These are phyloP conservation scores for Serrognathus titanus DNA, from an alignment of 2,888 invertebrate genomes.

Conservation along the genomic window DNA sequence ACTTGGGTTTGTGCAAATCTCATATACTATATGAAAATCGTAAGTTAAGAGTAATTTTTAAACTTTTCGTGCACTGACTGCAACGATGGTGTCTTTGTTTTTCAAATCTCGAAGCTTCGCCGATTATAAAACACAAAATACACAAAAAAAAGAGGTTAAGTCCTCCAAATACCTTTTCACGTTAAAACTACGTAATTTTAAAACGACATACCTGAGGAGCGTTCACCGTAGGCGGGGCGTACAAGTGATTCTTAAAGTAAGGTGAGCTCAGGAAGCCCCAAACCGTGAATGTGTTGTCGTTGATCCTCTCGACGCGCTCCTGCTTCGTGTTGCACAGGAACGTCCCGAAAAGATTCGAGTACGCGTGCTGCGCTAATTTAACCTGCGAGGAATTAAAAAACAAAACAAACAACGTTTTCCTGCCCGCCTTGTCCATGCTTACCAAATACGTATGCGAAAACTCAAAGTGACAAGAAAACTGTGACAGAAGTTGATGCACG, in stretches of 20 bases:
- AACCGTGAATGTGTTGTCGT: conserved; percentile 73
- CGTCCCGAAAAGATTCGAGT: conserved; percentile 95
- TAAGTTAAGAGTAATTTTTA: no score
- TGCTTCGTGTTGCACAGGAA: conserved; percentile 87
- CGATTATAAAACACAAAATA: no score
- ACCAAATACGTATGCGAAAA: conserved; percentile 93
- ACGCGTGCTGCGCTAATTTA: conserved; percentile 91
- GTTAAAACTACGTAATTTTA: no score
- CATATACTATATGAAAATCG: no score
- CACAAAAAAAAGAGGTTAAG: no score
- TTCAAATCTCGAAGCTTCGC: no score
- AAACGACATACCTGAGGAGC: conserved; percentile 48
- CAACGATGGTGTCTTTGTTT: no score
- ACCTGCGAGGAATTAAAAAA: conserved; percentile 65
- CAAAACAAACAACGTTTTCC: background rate
- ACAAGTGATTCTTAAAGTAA: conserved; percentile 84
- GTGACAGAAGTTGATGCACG: conserved; percentile 83
- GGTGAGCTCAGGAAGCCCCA: conserved; percentile 82
- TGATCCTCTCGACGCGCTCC: conserved; percentile 65
- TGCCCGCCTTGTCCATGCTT: conserved; percentile 39
- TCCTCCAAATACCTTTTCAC: no score
- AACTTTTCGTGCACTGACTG: no score
- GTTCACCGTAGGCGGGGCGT: conserved; percentile 52
- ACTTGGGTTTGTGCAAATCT: no score
- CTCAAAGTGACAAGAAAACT: conserved; percentile 93